Conservation (phyloP, 2,113 vertebrate species). For the Gobio gobio region DNA sequence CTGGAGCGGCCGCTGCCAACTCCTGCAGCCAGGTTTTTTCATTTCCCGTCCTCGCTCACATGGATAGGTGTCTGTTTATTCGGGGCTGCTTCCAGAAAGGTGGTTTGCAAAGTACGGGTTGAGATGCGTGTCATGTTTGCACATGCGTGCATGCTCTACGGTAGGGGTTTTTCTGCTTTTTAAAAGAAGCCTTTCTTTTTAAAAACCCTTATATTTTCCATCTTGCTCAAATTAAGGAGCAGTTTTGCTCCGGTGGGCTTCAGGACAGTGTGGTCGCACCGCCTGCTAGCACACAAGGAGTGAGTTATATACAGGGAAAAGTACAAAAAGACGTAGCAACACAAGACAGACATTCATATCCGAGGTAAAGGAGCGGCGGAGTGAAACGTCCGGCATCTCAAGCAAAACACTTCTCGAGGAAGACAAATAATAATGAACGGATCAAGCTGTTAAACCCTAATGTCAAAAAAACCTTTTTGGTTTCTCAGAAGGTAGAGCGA, state of each 20-base stretch:
- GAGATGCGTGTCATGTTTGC: slow-evolving; percentile 41
- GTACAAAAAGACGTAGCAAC: neutral
- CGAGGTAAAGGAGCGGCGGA: neutral
- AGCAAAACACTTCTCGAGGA: neutral
- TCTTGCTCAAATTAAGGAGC: neutral
- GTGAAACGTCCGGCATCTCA: neutral
- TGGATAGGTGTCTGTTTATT: slow-evolving; percentile 57
- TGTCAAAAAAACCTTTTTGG: neutral
- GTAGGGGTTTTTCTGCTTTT: slow-evolving; percentile 33
- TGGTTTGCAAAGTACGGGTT: slow-evolving; percentile 48
- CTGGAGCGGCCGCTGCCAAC: slow-evolving; percentile 62
- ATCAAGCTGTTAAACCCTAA: neutral
- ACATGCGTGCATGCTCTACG: slow-evolving; percentile 32
- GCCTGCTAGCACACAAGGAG: neutral
- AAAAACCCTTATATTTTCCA: slow-evolving; percentile 3
- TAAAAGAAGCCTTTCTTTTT: slow-evolving; percentile 35
- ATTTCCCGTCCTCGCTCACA: slow-evolving; percentile 28
- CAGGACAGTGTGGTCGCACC: neutral
- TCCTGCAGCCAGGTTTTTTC: slow-evolving; percentile 54
- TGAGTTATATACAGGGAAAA: neutral
- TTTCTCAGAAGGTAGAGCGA: neutral
- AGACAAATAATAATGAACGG: neutral
- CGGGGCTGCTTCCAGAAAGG: slow-evolving; percentile 56
- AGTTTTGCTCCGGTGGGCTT: slow-evolving; percentile 19
- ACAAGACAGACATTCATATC: neutral